phyloP scores from a whole-genome alignment of 2,888 invertebrate species.

The Aplocera efformata region DNA sequence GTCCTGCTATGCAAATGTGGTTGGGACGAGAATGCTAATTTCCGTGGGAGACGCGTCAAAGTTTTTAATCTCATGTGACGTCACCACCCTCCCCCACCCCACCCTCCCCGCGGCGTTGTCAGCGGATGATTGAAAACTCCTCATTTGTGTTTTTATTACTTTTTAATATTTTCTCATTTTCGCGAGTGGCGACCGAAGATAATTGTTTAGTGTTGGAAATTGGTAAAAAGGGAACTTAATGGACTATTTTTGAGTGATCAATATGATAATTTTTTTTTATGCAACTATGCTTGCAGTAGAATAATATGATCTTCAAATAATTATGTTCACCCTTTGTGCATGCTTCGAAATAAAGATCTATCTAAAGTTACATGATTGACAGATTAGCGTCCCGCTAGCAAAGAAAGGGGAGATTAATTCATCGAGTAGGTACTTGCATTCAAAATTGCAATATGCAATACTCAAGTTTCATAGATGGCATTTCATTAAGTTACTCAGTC shows the following conservation, averaged over 20 bases:
- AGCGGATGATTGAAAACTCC: constrained; percentile 76
- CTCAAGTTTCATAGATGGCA: too few species aligned
- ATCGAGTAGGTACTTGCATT: too few species aligned
- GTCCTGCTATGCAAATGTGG: constrained; percentile 66
- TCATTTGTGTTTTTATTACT: constrained; percentile 80
- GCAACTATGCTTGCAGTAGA: too few species aligned
- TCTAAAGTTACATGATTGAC: constrained; percentile 42
- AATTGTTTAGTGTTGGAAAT: background rate
- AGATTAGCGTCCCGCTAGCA: constrained; percentile 37
- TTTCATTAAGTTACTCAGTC: too few species aligned
- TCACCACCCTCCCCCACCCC: constrained; percentile 38
- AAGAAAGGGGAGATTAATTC: too few species aligned
- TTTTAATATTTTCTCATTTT: constrained; percentile 76
- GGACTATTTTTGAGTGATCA: too few species aligned
- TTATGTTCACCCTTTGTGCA: too few species aligned
- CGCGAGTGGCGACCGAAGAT: constrained; percentile 49
- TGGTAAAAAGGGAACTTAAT: background rate
- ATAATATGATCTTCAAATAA: too few species aligned
- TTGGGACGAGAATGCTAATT: constrained; percentile 74
- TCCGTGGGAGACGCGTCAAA: constrained; percentile 75
- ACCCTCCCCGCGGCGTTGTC: constrained; percentile 46
- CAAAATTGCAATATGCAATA: too few species aligned
- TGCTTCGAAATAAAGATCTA: too few species aligned
- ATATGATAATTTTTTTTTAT: too few species aligned
- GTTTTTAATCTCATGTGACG: constrained; percentile 81